Evolutionary conservation across 1,140 invertebrate species (phyloP).

Genomic region (Drosophila bipectinata): DNA sequence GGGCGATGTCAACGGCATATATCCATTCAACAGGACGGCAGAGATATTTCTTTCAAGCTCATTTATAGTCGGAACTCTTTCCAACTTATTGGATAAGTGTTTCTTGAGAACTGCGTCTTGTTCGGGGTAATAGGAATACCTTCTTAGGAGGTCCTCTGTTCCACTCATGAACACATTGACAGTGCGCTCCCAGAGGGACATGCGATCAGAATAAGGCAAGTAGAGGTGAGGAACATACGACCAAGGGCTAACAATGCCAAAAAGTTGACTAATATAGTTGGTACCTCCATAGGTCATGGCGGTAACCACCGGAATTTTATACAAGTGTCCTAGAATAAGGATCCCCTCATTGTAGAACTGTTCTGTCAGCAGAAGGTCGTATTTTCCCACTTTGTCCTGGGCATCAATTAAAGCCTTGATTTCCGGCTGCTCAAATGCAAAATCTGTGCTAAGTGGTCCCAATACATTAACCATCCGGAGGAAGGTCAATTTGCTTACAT

Average conservation of each 20-base stretch:
- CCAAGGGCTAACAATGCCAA: slow-evolving; percentile 72
- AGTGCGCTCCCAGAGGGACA: slow-evolving; percentile 83
- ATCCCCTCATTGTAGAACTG: slow-evolving; percentile 83
- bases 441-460: slow-evolving; percentile 62
- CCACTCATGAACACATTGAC: slow-evolving; percentile 42
- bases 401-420: slow-evolving; percentile 78
- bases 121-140: slow-evolving; percentile 57
- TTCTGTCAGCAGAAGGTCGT: slow-evolving; percentile 83
- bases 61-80: slow-evolving; percentile 74
- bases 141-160: slow-evolving; percentile 48
- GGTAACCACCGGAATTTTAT: slow-evolving; percentile 80
- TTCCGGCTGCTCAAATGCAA: slow-evolving; percentile 75
- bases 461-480: slow-evolving; percentile 12
- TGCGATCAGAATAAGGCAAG: slow-evolving; percentile 63
- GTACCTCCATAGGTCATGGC: slow-evolving; percentile 71
- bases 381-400: slow-evolving; percentile 71
- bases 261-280: slow-evolving; percentile 70
- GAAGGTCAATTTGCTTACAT: slow-evolving; percentile 28
- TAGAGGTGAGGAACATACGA: slow-evolving; percentile 77
- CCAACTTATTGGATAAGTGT: slow-evolving; percentile 62
- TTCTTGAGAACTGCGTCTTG: slow-evolving; percentile 71
- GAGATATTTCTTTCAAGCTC: slow-evolving; percentile 85
- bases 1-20: slow-evolving; percentile 83
- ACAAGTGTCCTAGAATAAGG: slow-evolving; percentile 79
- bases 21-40: slow-evolving; percentile 84